Percentiles rank a stretch among this genome's conserved stretches.
Conservation (phyloP, 2,797 vertebrate species). For the Ataeniobius toweri region DNA sequence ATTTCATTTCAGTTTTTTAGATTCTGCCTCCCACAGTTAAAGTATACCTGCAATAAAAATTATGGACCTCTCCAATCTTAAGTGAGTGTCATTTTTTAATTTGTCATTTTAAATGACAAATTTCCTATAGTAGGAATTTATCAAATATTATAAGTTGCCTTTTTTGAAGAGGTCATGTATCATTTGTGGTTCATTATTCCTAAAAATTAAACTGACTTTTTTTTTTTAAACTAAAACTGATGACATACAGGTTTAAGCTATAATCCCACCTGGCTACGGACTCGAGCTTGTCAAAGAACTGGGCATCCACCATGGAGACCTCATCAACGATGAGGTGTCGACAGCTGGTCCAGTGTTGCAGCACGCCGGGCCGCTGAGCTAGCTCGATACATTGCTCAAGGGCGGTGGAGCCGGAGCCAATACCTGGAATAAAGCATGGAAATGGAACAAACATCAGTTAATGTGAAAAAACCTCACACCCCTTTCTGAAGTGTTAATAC, state of each 20-base stretch:
- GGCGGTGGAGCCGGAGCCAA: constrained; percentile 89
- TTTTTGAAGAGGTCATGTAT: too few relatives aligned
- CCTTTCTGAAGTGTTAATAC: too few relatives aligned
- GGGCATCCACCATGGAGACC: constrained; percentile 97
- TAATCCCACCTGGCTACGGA: constrained; percentile 87
- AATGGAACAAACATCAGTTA: constrained; percentile 2
- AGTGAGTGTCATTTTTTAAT: too few relatives aligned
- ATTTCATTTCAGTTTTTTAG: too few relatives aligned
- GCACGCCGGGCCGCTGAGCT: constrained; percentile 87
- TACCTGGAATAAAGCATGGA: constrained; percentile 77
- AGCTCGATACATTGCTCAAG: constrained; percentile 92
- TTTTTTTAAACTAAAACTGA: too few relatives aligned
- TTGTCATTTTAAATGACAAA: too few relatives aligned
- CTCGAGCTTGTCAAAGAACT: constrained; percentile 95
- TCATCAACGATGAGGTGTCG: constrained; percentile 93
- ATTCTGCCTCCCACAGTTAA: too few relatives aligned
- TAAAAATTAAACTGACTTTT: neutral
- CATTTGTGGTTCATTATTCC: neutral
- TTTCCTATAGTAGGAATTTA: too few relatives aligned
- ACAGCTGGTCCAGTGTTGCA: constrained; percentile 92
- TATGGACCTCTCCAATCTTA: too few relatives aligned
- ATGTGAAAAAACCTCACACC: neutral
- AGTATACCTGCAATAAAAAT: too few relatives aligned
- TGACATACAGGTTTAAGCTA: neutral
- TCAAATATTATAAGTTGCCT: too few relatives aligned